Evolutionary conservation across 2,888 invertebrate species (phyloP).

Genomic region (Idaea dimidiata): DNA sequence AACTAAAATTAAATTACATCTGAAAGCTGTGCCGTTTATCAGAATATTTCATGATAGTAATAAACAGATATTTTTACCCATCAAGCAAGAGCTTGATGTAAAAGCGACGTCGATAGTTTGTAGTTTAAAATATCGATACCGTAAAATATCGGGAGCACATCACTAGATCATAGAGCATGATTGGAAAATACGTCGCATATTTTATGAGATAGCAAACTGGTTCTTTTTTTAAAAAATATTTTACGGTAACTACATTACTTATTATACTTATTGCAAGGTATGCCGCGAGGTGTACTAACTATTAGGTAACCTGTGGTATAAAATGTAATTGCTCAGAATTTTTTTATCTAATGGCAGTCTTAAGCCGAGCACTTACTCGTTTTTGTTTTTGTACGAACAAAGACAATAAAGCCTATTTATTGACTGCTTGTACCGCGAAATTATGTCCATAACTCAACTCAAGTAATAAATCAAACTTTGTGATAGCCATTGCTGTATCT

Average conservation of each 20-base stretch:
- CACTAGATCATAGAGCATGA: slow-evolving; percentile 31
- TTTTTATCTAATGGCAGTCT: no score
- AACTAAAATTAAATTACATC: neutral
- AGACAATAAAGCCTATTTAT: no score
- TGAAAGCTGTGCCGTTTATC: neutral
- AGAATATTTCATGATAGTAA: neutral
- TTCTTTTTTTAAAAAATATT: slow-evolving; percentile 14
- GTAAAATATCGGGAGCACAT: slow-evolving; percentile 20
- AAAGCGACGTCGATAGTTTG: slow-evolving; percentile 10
- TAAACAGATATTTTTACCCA: neutral
- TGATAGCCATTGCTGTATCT: no score
- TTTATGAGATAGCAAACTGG: slow-evolving; percentile 26
- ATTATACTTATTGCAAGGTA: slow-evolving; percentile 2
- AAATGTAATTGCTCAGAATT: no score
- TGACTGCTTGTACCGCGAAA: no score
- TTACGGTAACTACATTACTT: slow-evolving; percentile 6
- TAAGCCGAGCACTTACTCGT: no score
- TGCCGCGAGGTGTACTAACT: no score
- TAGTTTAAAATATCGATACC: slow-evolving; percentile 17
- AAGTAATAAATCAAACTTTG: no score
- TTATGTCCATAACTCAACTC: no score
- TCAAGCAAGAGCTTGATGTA: neutral
- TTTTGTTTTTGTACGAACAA: no score
- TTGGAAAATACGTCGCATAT: slow-evolving; percentile 40
- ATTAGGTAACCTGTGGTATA: no score